Base-by-base conservation (phyloP, 2,797 vertebrate species). In the Phataginus tetradactyla region DNA sequence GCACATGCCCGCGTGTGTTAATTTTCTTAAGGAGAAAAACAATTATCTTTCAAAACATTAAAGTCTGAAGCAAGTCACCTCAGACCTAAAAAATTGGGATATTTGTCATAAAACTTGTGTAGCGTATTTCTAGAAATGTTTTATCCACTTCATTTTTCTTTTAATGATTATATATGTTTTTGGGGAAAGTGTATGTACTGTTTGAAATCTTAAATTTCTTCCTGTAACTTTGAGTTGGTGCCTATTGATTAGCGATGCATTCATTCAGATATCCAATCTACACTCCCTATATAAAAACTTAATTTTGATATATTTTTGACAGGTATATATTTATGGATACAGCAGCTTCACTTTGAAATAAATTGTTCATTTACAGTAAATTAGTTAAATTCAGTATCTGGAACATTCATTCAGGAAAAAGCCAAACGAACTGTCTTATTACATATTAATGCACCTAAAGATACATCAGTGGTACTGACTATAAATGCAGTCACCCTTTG, bases 1-100 rank as follows among this genome's bases (percentile, higher is more conserved):
- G 25, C 29, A 21, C 57, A 34, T 13, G 34, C 3, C 1, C 57
- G 39, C 32, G 45, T 61, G 11, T 64, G 17, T 72, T 93, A 83
- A 53, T 85, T 91, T 96, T 85, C 51, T 69, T 93, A 57, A 86
- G 13, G 29, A 86, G 25, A 66, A 97, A 91, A 90, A 14, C 21
- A 88, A 55, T 59, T 72, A 4, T 78, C 12, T 87, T 78, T 84
- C 39, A 90, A 80, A 92, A 27, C 21, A 63, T 79, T 55, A 23
- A 86, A 45, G 29, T n/a, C 59, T 59, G 27, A 89, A 77, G 10
- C 55, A 95, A 90, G 6, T 72, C 7, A 71, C 21, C 27, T 87
- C 29, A 27, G 23, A 68, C 29, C 14, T 90, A 37, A 95, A 78
- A 84, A 53, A 53, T 1, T 85, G 27, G 17, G 13, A 87, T 63